phyloP scores from a whole-genome alignment of 2,797 vertebrate genomes.

The Tragopan temminckii region DNA sequence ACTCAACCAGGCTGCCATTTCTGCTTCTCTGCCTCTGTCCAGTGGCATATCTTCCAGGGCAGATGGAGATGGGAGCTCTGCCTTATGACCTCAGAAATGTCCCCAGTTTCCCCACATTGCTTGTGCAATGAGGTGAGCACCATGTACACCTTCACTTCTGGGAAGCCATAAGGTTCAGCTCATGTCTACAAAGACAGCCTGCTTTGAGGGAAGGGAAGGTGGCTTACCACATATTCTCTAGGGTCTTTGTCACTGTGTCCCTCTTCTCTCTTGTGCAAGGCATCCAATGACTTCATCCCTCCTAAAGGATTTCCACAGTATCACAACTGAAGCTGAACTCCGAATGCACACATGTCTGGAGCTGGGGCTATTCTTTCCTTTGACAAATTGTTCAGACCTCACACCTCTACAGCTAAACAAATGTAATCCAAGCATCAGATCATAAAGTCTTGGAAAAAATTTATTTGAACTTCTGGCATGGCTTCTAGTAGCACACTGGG shows the following conservation, averaged over 20 bases:
- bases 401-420: slow-evolving; percentile 50
- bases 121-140: not conserved
- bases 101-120: not conserved
- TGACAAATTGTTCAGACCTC: slow-evolving; percentile 62
- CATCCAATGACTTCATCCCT: not conserved
- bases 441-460: slow-evolving; percentile 66
- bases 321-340: slow-evolving; percentile 19
- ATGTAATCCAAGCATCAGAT: slow-evolving; percentile 65
- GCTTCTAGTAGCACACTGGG: slow-evolving; percentile 18
- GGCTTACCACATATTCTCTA: not conserved
- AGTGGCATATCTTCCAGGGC: not conserved
- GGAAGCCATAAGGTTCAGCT: not conserved
- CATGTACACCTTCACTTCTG: not conserved
- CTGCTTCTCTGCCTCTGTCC: not conserved
- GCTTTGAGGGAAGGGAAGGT: not conserved
- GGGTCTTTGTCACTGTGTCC: not conserved
- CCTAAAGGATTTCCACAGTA: not conserved
- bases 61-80: not conserved
- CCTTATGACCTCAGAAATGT: not conserved
- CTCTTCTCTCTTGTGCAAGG: not conserved
- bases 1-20: not conserved
- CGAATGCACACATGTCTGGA: not conserved
- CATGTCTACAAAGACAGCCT: not conserved
- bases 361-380: slow-evolving; percentile 30
- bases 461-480: slow-evolving; percentile 53